phyloP scores from a whole-genome alignment of 1,140 invertebrate species.

The Cylas formicarius region DNA sequence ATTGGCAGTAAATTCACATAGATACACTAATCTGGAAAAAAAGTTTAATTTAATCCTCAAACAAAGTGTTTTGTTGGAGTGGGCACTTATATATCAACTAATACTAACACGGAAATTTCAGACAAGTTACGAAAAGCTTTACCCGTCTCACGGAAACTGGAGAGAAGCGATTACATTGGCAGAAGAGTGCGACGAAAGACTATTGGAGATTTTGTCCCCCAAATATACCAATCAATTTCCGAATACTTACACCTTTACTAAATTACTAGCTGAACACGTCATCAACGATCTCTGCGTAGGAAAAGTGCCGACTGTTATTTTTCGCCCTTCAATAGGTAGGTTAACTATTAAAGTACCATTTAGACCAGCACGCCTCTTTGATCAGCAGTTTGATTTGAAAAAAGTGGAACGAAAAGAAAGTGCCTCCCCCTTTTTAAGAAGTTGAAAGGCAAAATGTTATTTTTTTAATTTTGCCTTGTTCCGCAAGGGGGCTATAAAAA shows the following conservation, averaged over 20 bases:
- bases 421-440: too few species aligned
- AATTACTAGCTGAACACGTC: slow-evolving; percentile 72
- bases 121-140: slow-evolving; percentile 62
- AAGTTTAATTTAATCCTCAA: neutral
- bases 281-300: slow-evolving; percentile 58
- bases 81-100: neutral
- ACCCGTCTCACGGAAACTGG: slow-evolving; percentile 78
- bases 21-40: too few species aligned
- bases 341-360: slow-evolving; percentile 10
- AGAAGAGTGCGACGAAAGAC: slow-evolving; percentile 66
- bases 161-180: slow-evolving; percentile 73
- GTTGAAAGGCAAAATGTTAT: too few species aligned
- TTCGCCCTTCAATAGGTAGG: slow-evolving; percentile 84
- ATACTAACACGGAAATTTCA: neutral
- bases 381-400: too few species aligned
- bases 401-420: too few species aligned
- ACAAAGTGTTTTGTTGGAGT: neutral
- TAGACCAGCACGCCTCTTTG: neutral
- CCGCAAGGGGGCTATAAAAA: too few species aligned
- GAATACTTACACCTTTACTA: slow-evolving; percentile 82
- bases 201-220: slow-evolving; percentile 57
- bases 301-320: slow-evolving; percentile 69
- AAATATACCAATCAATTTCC: slow-evolving; percentile 66
- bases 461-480: too few species aligned
- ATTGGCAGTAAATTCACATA: too few species aligned